These are phyloP conservation scores for Drosophila quadrilineata DNA, from an alignment of 1,140 invertebrate species.

Conservation along the genomic window DNA sequence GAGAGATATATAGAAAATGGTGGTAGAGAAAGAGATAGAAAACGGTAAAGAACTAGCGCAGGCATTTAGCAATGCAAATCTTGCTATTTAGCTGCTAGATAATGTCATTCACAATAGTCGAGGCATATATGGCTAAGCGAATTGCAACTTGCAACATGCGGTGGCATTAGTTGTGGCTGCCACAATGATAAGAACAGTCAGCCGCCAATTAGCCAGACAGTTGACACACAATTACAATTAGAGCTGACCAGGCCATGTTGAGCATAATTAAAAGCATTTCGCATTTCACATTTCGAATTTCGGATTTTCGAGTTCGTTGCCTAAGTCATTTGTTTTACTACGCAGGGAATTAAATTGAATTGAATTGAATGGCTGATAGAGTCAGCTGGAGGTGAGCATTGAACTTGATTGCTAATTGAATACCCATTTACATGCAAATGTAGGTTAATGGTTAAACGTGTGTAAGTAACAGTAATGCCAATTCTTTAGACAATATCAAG, in stretches of 20 bases:
- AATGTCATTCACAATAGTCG: conserved; percentile 70
- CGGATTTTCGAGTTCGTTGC: conserved; percentile 51
- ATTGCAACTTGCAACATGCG: conserved; percentile 50
- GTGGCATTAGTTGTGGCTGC: conserved; percentile 35
- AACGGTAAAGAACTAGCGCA: conserved; percentile 5
- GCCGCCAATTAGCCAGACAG: conserved; percentile 25
- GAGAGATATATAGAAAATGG: background rate
- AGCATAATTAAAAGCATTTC: conserved; percentile 31
- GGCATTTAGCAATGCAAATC: conserved; percentile 75
- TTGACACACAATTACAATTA: conserved; percentile 43
- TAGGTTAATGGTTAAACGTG: too few relatives aligned
- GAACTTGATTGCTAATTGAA: conserved; percentile 1
- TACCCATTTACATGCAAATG: background rate
- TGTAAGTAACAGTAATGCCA: too few relatives aligned
- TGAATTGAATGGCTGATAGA: background rate
- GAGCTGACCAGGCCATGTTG: conserved; percentile 10
- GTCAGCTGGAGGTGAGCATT: background rate
- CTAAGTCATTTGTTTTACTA: conserved; percentile 22
- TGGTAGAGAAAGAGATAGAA: background rate
- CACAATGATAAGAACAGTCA: conserved; percentile 40
- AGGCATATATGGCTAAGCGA: conserved; percentile 56
- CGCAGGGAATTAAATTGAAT: background rate
- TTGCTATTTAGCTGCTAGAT: conserved; percentile 70
- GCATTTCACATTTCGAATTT: too few relatives aligned
- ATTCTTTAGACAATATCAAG: too few relatives aligned